These are phyloP conservation scores for human (Homo sapiens) DNA, from an alignment of 2,113 vertebrate species.

Conservation along the genomic window GRCh38 chr6:133058001-133058500, in stretches of 20 bases:
- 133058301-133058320: background rate
- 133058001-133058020: too few species aligned
- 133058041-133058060: too few species aligned
- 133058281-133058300: background rate
- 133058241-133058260: background rate
- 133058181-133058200: background rate
- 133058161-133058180: background rate
- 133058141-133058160: background rate
- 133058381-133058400: rapidly evolving
- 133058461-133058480: background rate
- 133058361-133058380: background rate
- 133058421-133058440: background rate
- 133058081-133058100: background rate
- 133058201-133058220: background rate
- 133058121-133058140: background rate
- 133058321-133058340: background rate
- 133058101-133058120: background rate
- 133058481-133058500: background rate
- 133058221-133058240: background rate
- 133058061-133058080: background rate
- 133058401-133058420: background rate
- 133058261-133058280: background rate
- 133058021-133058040: too few species aligned
- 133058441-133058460: background rate
- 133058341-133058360: background rate